Conservation (phyloP, 1,140 invertebrate species). For the Limonius californicus region DNA sequence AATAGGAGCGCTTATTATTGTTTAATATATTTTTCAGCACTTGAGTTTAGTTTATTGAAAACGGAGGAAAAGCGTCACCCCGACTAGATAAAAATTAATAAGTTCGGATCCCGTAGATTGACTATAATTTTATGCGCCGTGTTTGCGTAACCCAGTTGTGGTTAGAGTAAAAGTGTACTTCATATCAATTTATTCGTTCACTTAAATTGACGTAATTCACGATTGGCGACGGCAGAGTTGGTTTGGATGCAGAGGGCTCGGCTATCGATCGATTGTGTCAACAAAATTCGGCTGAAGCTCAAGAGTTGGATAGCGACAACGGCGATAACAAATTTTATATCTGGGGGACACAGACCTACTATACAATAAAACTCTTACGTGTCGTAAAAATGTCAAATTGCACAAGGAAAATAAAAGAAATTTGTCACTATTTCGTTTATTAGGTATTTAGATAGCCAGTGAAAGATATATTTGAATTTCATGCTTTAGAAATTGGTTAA, state of each 20-base stretch:
- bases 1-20: background rate
- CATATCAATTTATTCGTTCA: background rate
- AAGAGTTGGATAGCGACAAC: background rate
- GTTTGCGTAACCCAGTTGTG: background rate
- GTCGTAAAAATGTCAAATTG: background rate
- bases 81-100: background rate
- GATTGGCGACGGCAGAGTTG: background rate
- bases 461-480: too few relatives aligned
- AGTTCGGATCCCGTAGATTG: too few relatives aligned
- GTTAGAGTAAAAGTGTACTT: background rate
- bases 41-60: background rate
- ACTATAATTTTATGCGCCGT: too few relatives aligned
- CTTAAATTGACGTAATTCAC: background rate
- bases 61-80: background rate
- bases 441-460: too few relatives aligned
- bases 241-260: background rate
- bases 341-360: background rate
- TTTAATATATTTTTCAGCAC: background rate
- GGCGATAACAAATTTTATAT: background rate
- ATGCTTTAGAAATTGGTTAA: too few relatives aligned
- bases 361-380: background rate
- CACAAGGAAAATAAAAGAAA: too few relatives aligned
- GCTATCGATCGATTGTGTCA: constrained; percentile 7
- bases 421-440: too few relatives aligned
- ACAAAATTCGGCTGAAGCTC: background rate